Percentiles rank a stretch among this genome's conserved stretches.
phyloP scores from a whole-genome alignment of 2,888 invertebrate genomes.

The Zeuzera pyrina region DNA sequence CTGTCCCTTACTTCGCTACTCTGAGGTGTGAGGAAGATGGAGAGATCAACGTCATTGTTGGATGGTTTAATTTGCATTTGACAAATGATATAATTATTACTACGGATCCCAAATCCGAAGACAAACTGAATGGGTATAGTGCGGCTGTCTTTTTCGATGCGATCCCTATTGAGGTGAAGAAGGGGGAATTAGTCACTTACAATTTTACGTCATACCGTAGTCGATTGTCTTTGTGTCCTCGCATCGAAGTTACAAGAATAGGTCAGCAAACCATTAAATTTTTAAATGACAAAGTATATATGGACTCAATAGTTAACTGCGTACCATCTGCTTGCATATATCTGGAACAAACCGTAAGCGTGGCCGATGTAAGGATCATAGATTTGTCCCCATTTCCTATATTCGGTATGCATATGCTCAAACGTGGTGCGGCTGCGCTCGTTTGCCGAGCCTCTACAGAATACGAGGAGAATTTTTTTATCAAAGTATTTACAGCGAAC shows the following conservation, averaged over 20 bases:
- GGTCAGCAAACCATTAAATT: neutral
- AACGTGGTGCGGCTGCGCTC: too few relatives aligned
- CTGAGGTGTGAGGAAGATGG: slow-evolving; percentile 59
- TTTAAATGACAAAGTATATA: neutral
- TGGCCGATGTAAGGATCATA: too few relatives aligned
- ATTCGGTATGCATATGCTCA: too few relatives aligned
- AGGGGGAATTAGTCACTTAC: slow-evolving; percentile 36
- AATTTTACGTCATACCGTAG: slow-evolving; percentile 48
- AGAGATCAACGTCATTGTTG: slow-evolving; percentile 75
- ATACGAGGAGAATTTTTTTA: too few relatives aligned
- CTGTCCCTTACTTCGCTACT: slow-evolving; percentile 43
- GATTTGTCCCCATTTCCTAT: too few relatives aligned
- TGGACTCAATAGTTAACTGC: neutral
- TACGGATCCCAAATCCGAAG: slow-evolving; percentile 69
- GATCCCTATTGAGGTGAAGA: slow-evolving; percentile 36
- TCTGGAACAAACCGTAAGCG: neutral
- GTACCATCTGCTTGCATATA: neutral
- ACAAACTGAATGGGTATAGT: slow-evolving; percentile 80
- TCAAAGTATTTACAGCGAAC: too few relatives aligned
- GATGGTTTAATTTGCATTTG: slow-evolving; percentile 83
- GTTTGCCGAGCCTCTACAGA: too few relatives aligned
- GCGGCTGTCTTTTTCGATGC: slow-evolving; percentile 80
- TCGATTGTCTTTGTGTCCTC: slow-evolving; percentile 33
- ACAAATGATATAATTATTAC: slow-evolving; percentile 75
- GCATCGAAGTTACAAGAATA: neutral